Evolutionary conservation across 2,797 vertebrate genomes (phyloP).

Genomic region (Acanthurus leucopareius): DNA sequence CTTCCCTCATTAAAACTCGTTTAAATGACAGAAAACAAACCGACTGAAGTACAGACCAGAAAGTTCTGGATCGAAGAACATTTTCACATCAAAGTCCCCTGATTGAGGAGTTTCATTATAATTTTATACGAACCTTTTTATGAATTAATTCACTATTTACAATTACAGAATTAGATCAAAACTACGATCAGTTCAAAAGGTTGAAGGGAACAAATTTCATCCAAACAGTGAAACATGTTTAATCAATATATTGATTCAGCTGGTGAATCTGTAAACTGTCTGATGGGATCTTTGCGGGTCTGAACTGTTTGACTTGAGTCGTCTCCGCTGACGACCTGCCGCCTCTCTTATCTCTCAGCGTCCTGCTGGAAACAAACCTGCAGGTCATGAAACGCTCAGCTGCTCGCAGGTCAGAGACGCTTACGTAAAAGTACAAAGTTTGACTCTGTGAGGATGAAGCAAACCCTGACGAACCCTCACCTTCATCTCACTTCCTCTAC

Average conservation of each 20-base stretch:
- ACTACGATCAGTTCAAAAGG: too few species aligned
- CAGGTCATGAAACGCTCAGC: background rate
- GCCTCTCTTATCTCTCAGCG: background rate
- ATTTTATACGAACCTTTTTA: too few species aligned
- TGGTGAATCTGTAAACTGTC: background rate
- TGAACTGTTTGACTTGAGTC: background rate
- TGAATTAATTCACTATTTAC: too few species aligned
- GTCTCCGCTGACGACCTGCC: background rate
- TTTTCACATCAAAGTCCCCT: too few species aligned
- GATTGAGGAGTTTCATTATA: too few species aligned
- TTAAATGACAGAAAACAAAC: too few species aligned
- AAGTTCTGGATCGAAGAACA: too few species aligned
- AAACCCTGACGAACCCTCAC: constrained; percentile 32
- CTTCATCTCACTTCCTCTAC: constrained; percentile 7
- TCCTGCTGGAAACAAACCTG: background rate
- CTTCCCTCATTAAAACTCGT: background rate
- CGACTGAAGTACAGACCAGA: too few species aligned
- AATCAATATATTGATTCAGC: too few species aligned
- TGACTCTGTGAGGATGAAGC: constrained; percentile 6
- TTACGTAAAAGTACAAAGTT: constrained; percentile 44
- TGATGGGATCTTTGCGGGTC: background rate
- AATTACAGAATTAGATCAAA: too few species aligned
- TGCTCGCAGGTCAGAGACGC: background rate
- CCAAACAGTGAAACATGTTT: too few species aligned
- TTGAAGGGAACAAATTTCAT: too few species aligned